Evolutionary conservation across 2,797 vertebrate genomes (phyloP).

Genomic region (Staurois parvus): DNA sequence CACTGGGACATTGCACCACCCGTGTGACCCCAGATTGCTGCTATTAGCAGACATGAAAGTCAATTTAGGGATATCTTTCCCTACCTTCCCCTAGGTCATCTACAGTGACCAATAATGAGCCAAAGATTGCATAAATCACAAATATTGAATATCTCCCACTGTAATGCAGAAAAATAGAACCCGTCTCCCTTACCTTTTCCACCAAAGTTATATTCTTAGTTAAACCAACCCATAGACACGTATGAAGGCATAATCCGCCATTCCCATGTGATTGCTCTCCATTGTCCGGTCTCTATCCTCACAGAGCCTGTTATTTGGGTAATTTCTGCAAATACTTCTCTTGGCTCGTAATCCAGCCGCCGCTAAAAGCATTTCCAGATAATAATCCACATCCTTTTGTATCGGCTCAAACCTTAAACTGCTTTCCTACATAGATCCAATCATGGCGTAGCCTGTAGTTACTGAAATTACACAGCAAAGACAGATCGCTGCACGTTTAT

Average conservation of each 20-base stretch:
- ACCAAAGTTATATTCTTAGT: neutral
- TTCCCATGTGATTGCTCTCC: neutral
- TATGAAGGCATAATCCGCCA: too few relatives aligned
- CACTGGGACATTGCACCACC: too few relatives aligned
- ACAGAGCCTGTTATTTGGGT: neutral
- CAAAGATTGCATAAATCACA: neutral
- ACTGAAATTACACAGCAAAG: constrained; percentile 8
- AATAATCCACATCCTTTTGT: neutral
- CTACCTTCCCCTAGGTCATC: neutral
- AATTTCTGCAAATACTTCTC: neutral
- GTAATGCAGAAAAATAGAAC: neutral
- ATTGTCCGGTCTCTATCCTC: neutral
- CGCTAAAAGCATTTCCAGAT: neutral
- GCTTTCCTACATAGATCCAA: neutral
- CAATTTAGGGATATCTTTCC: neutral
- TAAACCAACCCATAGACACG: neutral
- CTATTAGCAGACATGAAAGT: too few relatives aligned
- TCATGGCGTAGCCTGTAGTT: neutral
- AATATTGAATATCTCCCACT: neutral
- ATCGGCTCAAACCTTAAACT: neutral
- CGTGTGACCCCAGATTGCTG: too few relatives aligned
- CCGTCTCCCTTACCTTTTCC: neutral
- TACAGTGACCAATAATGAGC: too few relatives aligned
- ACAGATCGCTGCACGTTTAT: neutral
- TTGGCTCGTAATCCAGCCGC: neutral